Evolutionary conservation across 2,797 vertebrate genomes (phyloP).

Genomic region (Podarcis siculus): DNA sequence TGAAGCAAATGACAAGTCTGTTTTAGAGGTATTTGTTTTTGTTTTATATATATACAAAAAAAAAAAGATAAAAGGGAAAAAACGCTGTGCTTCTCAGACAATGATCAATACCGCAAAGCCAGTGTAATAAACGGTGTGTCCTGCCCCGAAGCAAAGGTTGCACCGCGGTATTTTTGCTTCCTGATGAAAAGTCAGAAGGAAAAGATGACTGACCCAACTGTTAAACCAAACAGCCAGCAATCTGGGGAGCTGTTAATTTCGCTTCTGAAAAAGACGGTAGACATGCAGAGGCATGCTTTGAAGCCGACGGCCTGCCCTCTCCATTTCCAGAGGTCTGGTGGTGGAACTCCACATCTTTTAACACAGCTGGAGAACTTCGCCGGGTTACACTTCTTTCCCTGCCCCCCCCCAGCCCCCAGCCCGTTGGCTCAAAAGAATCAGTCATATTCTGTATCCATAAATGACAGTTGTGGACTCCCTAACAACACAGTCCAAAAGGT

Average conservation of each 20-base stretch:
- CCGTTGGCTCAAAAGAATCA: neutral
- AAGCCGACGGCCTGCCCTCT: neutral
- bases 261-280: constrained; percentile 19
- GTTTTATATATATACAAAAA: neutral
- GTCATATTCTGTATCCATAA: constrained; percentile 20
- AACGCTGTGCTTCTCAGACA: constrained; percentile 19
- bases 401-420: neutral
- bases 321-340: neutral
- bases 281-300: neutral
- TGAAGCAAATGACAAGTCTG: neutral
- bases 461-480: constrained; percentile 33
- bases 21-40: neutral
- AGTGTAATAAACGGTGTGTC: neutral
- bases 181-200: constrained; percentile 29
- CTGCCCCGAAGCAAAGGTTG: constrained; percentile 29
- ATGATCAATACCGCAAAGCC: neutral
- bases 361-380: constrained; percentile 1
- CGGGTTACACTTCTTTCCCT: neutral
- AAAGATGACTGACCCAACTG: neutral
- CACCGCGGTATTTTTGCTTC: neutral
- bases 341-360: neutral
- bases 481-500: neutral
- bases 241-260: constrained; percentile 27
- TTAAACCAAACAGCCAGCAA: constrained; percentile 27
- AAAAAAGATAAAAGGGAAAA: neutral